These are phyloP conservation scores for Thaleichthys pacificus DNA, from an alignment of 2,797 vertebrate species.

Conservation along the genomic window DNA sequence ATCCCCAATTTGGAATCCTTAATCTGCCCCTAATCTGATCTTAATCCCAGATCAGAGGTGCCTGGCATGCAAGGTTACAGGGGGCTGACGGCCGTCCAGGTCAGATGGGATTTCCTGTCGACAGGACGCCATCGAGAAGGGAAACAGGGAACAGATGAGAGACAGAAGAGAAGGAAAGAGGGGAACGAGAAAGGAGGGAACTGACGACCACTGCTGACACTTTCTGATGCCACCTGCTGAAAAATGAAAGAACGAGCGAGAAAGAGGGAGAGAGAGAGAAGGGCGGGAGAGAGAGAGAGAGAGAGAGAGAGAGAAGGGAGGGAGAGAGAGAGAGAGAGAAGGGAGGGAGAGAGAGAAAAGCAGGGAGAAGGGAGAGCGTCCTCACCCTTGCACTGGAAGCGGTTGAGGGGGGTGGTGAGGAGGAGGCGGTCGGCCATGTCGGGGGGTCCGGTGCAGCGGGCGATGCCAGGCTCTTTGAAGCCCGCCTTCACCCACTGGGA, in stretches of 20 bases:
- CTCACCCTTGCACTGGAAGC: slow-evolving; percentile 94
- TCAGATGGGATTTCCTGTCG: background rate
- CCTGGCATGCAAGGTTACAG: slow-evolving; percentile 18
- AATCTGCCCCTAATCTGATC: slow-evolving; percentile 29
- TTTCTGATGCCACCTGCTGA: background rate
- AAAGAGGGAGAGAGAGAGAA: background rate
- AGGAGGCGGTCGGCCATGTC: slow-evolving; percentile 94
- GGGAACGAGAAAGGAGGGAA: background rate
- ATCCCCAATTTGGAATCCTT: slow-evolving; percentile 30
- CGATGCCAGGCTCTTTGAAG: slow-evolving; percentile 97
- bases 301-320: background rate
- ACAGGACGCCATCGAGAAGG: background rate
- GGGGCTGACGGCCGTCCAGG: slow-evolving; percentile 4
- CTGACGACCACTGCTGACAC: background rate
- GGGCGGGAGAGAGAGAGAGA: background rate
- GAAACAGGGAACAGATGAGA: background rate
- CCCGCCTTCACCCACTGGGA: slow-evolving; percentile 98
- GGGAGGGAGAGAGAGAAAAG: background rate
- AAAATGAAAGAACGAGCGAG: background rate
- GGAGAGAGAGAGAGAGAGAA: background rate
- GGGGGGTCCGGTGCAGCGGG: slow-evolving; percentile 90
- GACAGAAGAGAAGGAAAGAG: too few relatives aligned
- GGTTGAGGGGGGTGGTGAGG: slow-evolving; percentile 92
- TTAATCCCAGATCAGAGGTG: slow-evolving; percentile 31
- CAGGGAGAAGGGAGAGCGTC: too few relatives aligned